phyloP scores from a whole-genome alignment of 1,140 invertebrate species.

The Pissodes strobi region DNA sequence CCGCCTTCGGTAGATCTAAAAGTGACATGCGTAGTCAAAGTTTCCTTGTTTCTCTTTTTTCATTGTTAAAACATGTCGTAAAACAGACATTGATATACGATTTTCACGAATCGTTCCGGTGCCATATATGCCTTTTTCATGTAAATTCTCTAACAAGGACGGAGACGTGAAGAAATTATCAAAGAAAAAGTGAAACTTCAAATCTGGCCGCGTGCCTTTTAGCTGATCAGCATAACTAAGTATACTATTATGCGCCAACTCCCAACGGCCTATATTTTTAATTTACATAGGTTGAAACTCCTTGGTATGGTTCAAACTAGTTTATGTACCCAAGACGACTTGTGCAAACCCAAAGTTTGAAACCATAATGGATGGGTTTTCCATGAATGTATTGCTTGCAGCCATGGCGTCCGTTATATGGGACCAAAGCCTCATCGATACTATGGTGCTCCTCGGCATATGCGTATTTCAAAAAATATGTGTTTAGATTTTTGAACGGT shows the following conservation, averaged over 20 bases:
- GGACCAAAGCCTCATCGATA: constrained; percentile 47
- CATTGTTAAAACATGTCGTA: neutral
- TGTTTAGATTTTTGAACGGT: constrained; percentile 25
- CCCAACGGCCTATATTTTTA: constrained; percentile 33
- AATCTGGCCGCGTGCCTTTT: constrained; percentile 1
- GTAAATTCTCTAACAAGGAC: too few species aligned
- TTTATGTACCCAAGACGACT: constrained; percentile 36
- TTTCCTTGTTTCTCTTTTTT: constrained; percentile 33
- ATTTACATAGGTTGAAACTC: constrained; percentile 14
- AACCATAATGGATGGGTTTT: constrained; percentile 45
- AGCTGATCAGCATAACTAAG: constrained; percentile 38
- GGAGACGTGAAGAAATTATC: constrained; percentile 45
- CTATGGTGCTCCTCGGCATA: constrained; percentile 34
- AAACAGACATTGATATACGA: too few species aligned
- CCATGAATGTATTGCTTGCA: too few species aligned
- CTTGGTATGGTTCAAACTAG: too few species aligned
- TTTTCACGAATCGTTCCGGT: too few species aligned
- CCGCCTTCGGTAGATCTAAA: constrained; percentile 26
- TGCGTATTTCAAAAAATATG: constrained; percentile 34
- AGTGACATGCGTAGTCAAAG: constrained; percentile 34
- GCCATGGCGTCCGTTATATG: constrained; percentile 47
- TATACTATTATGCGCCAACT: constrained; percentile 37
- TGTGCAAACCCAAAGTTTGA: constrained; percentile 44
- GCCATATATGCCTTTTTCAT: too few species aligned
- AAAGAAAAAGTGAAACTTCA: constrained; percentile 41